phyloP scores from a whole-genome alignment of 2,888 invertebrate species.

The Noctua pronuba region DNA sequence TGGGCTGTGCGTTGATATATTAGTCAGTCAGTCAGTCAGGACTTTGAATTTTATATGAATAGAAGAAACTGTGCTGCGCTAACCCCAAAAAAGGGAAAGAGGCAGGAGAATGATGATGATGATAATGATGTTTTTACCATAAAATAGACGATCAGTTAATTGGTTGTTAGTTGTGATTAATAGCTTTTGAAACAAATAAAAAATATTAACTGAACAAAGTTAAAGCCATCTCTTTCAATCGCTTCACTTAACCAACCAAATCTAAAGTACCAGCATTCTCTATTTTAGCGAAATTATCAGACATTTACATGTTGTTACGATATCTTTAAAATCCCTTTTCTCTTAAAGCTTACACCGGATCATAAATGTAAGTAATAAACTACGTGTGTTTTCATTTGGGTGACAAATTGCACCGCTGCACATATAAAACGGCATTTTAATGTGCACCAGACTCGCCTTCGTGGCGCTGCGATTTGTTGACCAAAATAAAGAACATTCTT shows the following conservation, averaged over 20 bases:
- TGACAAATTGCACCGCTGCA: slow-evolving; percentile 36
- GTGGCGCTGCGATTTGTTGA: slow-evolving; percentile 21
- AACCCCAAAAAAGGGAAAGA: not conserved
- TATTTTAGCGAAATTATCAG: not conserved
- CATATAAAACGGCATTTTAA: slow-evolving; percentile 40
- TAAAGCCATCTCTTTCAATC: not conserved
- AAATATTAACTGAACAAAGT: not conserved
- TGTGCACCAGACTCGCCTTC: not conserved
- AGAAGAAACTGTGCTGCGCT: not conserved
- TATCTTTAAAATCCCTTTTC: not conserved
- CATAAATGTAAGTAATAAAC: slow-evolving; percentile 20
- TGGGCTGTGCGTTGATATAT: too few relatives aligned
- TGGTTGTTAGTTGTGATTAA: too few relatives aligned
- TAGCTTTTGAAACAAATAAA: not conserved
- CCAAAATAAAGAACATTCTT: slow-evolving; percentile 23
- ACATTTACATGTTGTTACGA: not conserved
- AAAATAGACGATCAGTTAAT: not conserved
- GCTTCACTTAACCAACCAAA: not conserved
- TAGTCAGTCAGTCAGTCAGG: too few relatives aligned
- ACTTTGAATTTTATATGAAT: too few relatives aligned
- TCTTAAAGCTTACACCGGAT: not conserved
- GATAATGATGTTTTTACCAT: not conserved
- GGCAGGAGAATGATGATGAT: not conserved
- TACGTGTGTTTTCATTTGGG: slow-evolving; percentile 40
- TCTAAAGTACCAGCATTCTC: not conserved